These are phyloP conservation scores for Gasterosteus aculeatus DNA, from an alignment of 2,113 vertebrate species.

Conservation along the genomic window DNA sequence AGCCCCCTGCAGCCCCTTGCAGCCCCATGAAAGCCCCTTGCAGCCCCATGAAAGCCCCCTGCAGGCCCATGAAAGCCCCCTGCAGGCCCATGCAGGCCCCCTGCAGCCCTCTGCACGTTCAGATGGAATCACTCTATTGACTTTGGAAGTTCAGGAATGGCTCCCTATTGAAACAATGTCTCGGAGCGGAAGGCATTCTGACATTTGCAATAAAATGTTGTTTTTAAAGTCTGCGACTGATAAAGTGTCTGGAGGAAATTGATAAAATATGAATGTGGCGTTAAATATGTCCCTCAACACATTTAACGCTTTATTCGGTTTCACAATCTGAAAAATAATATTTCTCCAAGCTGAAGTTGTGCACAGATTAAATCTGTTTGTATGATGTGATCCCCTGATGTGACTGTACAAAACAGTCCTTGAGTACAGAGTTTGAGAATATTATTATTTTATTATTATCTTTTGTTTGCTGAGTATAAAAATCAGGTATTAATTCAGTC, in stretches of 20 bases:
- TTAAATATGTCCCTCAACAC: background rate
- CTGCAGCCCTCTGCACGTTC: conserved; percentile 8
- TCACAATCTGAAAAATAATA: conserved; percentile 7
- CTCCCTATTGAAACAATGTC: conserved; percentile 62
- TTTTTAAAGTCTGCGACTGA: conserved; percentile 52
- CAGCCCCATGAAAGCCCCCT: too few relatives aligned
- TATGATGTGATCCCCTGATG: background rate
- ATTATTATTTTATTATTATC: conserved; percentile 34
- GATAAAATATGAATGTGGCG: conserved; percentile 7
- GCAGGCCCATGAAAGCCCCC: too few relatives aligned
- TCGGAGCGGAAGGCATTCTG: conserved; percentile 48
- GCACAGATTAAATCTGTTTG: conserved; percentile 7
- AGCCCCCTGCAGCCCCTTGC: conserved; percentile 50
- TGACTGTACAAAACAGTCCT: conserved; percentile 2
- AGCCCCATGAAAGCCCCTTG: too few relatives aligned
- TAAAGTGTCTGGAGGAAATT: conserved; percentile 32
- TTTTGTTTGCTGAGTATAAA: conserved; percentile 19
- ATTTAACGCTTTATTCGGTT: conserved; percentile 33
- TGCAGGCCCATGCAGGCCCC: too few relatives aligned
- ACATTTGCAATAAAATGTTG: conserved; percentile 62
- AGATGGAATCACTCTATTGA: conserved; percentile 69
- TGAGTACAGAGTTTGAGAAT: conserved; percentile 27
- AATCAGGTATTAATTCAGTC: conserved; percentile 4
- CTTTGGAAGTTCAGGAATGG: conserved; percentile 65
- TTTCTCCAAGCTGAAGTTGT: conserved; percentile 16